Conservation (phyloP, 2,888 invertebrate species). For the Yponomeuta sedellus region DNA sequence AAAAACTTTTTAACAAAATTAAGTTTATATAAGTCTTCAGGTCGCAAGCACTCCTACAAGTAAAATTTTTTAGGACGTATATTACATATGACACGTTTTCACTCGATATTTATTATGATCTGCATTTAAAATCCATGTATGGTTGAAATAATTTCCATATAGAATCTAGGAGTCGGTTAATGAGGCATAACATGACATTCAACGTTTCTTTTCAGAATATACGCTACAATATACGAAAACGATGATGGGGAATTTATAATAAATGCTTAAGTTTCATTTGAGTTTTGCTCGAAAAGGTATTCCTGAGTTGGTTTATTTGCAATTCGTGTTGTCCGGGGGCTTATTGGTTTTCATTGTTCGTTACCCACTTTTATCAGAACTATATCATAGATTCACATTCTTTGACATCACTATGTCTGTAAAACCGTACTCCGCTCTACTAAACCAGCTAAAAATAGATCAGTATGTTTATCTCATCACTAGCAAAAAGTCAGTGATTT, state of each 20-base stretch:
- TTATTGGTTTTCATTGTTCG: conserved; percentile 6
- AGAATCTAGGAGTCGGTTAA: background rate
- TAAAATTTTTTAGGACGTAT: too few relatives aligned
- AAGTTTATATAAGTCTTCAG: too few relatives aligned
- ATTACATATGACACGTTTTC: too few relatives aligned
- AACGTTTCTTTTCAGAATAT: conserved; percentile 24
- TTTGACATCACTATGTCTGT: background rate
- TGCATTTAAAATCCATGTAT: too few relatives aligned
- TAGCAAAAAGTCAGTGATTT: too few relatives aligned
- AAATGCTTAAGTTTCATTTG: conserved; percentile 5
- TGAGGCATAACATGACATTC: background rate
- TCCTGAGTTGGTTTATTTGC: background rate
- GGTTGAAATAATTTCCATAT: background rate
- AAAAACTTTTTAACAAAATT: too few relatives aligned
- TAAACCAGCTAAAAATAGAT: background rate
- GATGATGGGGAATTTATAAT: conserved; percentile 40
- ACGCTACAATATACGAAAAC: conserved; percentile 55
- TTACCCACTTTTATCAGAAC: background rate
- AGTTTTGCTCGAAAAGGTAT: conserved; percentile 9
- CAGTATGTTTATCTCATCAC: too few relatives aligned
- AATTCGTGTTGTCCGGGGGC: conserved; percentile 12
- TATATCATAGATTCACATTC: background rate
- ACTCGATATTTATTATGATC: too few relatives aligned
- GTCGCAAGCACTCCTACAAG: too few relatives aligned
- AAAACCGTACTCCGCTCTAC: too few relatives aligned